Evolutionary conservation across 53 echinoderm and acorn worm species (phyloP).

Genomic region (Apostichopus leukothele): DNA sequence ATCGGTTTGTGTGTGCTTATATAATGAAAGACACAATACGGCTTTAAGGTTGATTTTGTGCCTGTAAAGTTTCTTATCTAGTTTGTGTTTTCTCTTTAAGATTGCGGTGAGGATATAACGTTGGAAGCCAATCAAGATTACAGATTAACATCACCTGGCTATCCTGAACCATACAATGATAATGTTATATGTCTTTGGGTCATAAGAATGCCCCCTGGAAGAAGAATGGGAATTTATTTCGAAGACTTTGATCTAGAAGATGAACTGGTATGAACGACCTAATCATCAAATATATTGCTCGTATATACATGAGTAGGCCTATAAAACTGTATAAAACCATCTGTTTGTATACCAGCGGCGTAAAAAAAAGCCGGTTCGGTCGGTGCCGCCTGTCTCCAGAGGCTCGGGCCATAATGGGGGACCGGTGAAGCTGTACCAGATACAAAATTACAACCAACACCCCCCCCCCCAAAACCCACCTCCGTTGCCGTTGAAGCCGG

Average conservation of each 20-base stretch:
- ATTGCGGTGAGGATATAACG: slow-evolving; percentile 64
- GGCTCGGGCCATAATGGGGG: no score
- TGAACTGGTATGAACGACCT: neutral
- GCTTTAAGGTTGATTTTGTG: neutral
- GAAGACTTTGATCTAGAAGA: slow-evolving; percentile 45
- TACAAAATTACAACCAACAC: no score
- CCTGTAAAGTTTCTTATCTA: neutral
- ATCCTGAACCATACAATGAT: slow-evolving; percentile 58
- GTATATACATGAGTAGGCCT: neutral
- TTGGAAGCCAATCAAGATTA: slow-evolving; percentile 46
- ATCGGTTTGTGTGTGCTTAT: no score
- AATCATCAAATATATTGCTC: neutral
- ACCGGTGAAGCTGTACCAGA: no score
- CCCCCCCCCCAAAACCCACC: no score
- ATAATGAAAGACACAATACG: neutral
- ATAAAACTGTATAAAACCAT: no score
- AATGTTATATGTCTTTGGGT: slow-evolving; percentile 65
- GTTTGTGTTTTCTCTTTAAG: slow-evolving; percentile 41
- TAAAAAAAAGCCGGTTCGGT: no score
- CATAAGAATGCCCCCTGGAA: slow-evolving; percentile 62
- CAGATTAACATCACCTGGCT: slow-evolving; percentile 62
- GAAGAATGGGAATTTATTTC: slow-evolving; percentile 53
- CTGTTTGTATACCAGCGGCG: no score
- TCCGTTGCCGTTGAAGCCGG: no score
- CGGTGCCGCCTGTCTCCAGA: no score